Percentiles rank a stretch among this genome's conserved stretches.
Evolutionary conservation across 2,113 vertebrate genomes (phyloP).

Genomic region (Rynchops niger): DNA sequence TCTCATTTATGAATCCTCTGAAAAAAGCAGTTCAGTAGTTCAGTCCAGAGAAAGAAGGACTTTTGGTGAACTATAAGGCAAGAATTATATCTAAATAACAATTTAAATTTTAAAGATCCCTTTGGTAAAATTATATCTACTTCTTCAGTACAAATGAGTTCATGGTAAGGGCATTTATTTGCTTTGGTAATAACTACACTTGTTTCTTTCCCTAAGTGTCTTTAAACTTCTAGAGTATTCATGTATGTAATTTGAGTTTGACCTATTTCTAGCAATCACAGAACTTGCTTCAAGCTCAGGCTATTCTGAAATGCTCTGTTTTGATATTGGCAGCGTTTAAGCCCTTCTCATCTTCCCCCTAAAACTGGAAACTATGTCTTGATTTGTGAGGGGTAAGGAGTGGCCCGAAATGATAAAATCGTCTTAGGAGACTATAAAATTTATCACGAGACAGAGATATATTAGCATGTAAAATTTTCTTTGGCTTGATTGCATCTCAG

Average conservation of each 20-base stretch:
- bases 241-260: not conserved
- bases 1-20: not conserved
- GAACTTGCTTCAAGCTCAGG: not conserved
- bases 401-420: conserved; percentile 15
- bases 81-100: not conserved
- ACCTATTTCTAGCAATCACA: conserved; percentile 20
- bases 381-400: conserved; percentile 8
- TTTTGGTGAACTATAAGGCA: not conserved
- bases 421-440: not conserved
- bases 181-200: not conserved
- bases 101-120: not conserved
- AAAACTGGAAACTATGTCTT: conserved; percentile 29
- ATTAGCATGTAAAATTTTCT: conserved; percentile 3
- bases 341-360: not conserved
- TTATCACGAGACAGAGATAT: not conserved
- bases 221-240: not conserved
- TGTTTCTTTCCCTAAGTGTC: not conserved
- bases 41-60: not conserved
- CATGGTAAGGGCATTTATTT: not conserved
- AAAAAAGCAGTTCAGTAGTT: not conserved
- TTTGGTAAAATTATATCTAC: not conserved
- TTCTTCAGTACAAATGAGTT: not conserved
- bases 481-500: conserved; percentile 43
- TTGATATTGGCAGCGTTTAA: conserved; percentile 28
- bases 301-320: not conserved